Percentiles rank a stretch among this genome's conserved stretches.
These are phyloP conservation scores for Coluber constrictor DNA, from an alignment of 2,797 vertebrate species.

Conservation along the genomic window DNA sequence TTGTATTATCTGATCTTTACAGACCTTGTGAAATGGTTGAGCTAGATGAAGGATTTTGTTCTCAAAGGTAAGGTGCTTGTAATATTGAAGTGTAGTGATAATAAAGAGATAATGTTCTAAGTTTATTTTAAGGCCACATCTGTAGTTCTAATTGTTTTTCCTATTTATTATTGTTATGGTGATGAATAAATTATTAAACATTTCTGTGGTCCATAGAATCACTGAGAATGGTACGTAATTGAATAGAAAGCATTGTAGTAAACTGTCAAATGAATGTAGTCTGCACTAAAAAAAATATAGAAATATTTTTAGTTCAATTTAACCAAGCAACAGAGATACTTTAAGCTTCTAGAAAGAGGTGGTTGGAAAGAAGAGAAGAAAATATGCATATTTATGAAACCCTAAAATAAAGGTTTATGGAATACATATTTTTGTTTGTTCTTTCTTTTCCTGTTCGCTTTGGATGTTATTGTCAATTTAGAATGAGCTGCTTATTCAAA, in stretches of 20 bases:
- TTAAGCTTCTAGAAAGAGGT: neutral
- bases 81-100: neutral
- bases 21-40: neutral
- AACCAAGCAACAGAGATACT: constrained; percentile 13
- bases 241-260: neutral
- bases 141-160: neutral
- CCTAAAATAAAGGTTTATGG: neutral
- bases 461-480: neutral
- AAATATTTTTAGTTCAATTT: neutral
- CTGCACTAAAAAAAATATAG: neutral
- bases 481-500: neutral
- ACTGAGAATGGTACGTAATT: neutral
- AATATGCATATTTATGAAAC: neutral
- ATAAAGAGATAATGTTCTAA: neutral
- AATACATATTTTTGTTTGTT: neutral
- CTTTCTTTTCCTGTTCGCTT: neutral
- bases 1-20: neutral
- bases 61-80: neutral
- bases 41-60: neutral
- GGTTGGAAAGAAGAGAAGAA: neutral
- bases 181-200: constrained; percentile 7
- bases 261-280: neutral
- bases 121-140: neutral
- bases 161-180: constrained; percentile 8
- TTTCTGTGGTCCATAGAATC: neutral